Base-by-base conservation (phyloP, 2,113 vertebrate species). In the Odocoileus virginianus region DNA sequence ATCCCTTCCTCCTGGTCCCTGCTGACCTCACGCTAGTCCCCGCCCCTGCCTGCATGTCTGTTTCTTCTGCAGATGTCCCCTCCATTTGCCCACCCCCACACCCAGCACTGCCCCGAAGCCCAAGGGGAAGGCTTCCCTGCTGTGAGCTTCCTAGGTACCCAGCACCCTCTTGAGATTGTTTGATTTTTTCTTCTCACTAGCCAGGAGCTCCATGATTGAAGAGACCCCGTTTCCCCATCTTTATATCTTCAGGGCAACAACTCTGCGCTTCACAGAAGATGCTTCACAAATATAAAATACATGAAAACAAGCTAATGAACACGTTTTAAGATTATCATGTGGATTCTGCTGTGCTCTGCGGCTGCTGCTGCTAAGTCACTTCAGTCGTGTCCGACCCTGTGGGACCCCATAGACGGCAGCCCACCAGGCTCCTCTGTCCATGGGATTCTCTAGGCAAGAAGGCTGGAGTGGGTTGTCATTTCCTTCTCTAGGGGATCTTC, bases 11-110 rank as follows among this genome's bases (percentile, higher is more conserved):
- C 43, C 61, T 61, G 45, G 19, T 7, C 45, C 40, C 25, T 27
- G 88, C 74, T 43, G 33, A 78, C 11, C 14, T 57, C 27, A 50
- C 7, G 3, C 43, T 27, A 2, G 45, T 89, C 67, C 19, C 6
- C 21, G 7, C 15, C 36, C 36, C n/a, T 30, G 15, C 30, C 3
- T 30, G 12, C 4, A 30, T 6, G 54, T 15, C 79, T 2, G 81
- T 71, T 76, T 88, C 54, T 89, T 58, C 36, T 50, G 33, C 10
- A 89, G 97, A 43, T 14, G 19, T 23, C 8, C 17, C 6, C 14
- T 36, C 0, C 0, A 14, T 45, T 54, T 45, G 15, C 47, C 10
- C 11, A 30, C 27, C 33, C 28, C 1, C 12, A 58, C 2, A 1
- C 33, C 33, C 14, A 36, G 28, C 9, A 33, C 19, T 28, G 33